These are phyloP conservation scores for Gerris lacustris DNA, from an alignment of 2,888 invertebrate genomes.

Conservation along the genomic window DNA sequence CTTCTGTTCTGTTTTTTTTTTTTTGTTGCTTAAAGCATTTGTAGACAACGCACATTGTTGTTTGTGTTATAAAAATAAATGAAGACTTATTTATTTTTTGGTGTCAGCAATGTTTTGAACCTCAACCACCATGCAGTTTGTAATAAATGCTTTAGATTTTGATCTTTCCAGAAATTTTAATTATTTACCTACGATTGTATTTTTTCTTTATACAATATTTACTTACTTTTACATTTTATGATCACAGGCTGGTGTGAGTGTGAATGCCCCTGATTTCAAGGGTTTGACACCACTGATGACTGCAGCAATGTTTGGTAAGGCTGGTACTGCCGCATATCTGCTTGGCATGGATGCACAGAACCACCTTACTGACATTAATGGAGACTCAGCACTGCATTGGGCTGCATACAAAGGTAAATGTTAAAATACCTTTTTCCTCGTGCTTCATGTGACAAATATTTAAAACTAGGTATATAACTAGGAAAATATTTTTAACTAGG, in stretches of 20 bases:
- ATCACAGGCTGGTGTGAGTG: conserved; percentile 65
- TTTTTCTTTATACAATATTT: too few relatives aligned
- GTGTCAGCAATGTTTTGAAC: too few relatives aligned
- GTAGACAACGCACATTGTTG: background rate
- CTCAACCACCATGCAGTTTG: too few relatives aligned
- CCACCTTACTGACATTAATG: conserved; percentile 78
- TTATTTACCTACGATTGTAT: too few relatives aligned
- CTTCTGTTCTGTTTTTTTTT: background rate
- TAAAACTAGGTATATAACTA: too few relatives aligned
- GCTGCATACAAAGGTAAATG: conserved; percentile 69
- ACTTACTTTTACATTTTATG: background rate
- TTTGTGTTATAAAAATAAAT: too few relatives aligned
- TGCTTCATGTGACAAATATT: too few relatives aligned
- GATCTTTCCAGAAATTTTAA: too few relatives aligned
- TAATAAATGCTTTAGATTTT: too few relatives aligned
- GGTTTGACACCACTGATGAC: conserved; percentile 78
- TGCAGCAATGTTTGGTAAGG: conserved; percentile 85
- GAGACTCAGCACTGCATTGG: conserved; percentile 88
- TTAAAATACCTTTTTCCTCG: background rate
- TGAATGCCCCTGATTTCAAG: conserved; percentile 83
- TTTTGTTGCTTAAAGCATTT: conserved; percentile 2
- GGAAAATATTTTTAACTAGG: too few relatives aligned
- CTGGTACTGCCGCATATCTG: conserved; percentile 78
- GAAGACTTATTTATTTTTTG: too few relatives aligned
- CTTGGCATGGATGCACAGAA: conserved; percentile 80